Evolutionary conservation across 2,888 invertebrate species (phyloP), one percentile per base, ranked within the genome.

Genomic region (Amphipoea lucens): DNA sequence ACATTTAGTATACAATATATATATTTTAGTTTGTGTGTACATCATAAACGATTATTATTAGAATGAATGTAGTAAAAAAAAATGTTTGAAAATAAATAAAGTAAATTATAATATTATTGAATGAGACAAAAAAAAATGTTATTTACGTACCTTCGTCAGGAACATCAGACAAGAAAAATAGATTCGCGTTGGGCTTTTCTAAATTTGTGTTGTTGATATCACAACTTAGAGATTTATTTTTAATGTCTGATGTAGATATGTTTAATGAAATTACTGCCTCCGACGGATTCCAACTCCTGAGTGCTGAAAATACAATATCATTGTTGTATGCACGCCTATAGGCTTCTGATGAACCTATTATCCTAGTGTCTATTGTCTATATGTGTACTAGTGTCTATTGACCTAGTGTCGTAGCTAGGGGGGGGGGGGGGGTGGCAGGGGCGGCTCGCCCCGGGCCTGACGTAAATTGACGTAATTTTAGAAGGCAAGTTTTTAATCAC

Each of bases 141-240:
- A 20, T 42, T 60, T 12, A 80, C 76, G 3, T 65, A 83, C 86
- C 86, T 4, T 7, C 0, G 0, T 3, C 2, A 12, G 7, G 29
- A 17, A 81, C 14, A 14, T 83, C 82, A 7, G 23, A 36, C 1
- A 29, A 4, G 0, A 83, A 73, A 4, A 12, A 0, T 11, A 83
- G 7, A 12, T 9, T 73, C 12, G 65, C 68, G 9, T 12, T 14
- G 0, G 81, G 29, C 5, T 11, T 70, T 7, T 4, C 0, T 1
- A 6, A 11, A 23, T 42, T 14, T 4, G 51, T 65, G 23, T 85
- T 73, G 0, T 40, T 17, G 5, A 85, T 76, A 11, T 0, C 0
- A 48, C 83, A 83, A 11, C 0, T 14, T 14, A 83, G 0, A 3
- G 2, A 6, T 7, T 12, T 65, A 12, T 68, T 45, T 4, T 29